Base-by-base conservation (phyloP, 2,888 invertebrate species). In the Amphipyra berbera region DNA sequence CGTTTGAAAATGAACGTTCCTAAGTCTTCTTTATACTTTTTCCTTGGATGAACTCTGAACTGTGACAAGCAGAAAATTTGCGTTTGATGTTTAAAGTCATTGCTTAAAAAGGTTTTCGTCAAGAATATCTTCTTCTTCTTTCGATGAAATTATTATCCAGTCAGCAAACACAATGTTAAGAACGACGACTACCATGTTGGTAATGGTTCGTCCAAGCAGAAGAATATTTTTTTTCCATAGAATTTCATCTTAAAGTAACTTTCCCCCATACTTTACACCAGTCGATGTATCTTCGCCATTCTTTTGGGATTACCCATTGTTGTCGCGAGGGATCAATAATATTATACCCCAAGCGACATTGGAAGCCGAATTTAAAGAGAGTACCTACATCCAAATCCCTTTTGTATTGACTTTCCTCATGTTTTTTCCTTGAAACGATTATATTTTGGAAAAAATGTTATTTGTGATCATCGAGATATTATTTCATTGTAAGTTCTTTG, bases 291-390 rank as follows among this genome's bases (percentile, higher is more conserved):
- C 37, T 50, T 8, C 35, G 13, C 30, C 33, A 15, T 46, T 52
- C 66, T 71, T 60, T 21, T 13, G 50, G 57, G 61, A 61, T 66
- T 50, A 65, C 56, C 58, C 44, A 60, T 73, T 73, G 65, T 63
- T 59, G 59, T 54, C 49, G 6, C 48, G 10, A 54, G 57, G 61
- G 74, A 73, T 75, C 73, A 77, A 73, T 73, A 68, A 59, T 56
- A 73, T 66, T 56, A 50, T 65, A 47, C 42, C 48, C 47, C 56
- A n/a, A 33, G 59, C 40, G 50, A 61, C 59, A 56, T 61, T 60
- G 50, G 57, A 15, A 63, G 41, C 69, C 27, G 45, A 73, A 50
- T 69, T 73, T 73, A 60, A 65, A 68, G 53, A 59, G 62, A 62
- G 41, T 37, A 37, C 3, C 6, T 40, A 66, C 61, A 62, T 54